Percentiles rank a stretch among this genome's conserved stretches.
These are phyloP conservation scores for Gonatopus flavifemur DNA, from an alignment of 1,140 invertebrate genomes.

Conservation along the genomic window DNA sequence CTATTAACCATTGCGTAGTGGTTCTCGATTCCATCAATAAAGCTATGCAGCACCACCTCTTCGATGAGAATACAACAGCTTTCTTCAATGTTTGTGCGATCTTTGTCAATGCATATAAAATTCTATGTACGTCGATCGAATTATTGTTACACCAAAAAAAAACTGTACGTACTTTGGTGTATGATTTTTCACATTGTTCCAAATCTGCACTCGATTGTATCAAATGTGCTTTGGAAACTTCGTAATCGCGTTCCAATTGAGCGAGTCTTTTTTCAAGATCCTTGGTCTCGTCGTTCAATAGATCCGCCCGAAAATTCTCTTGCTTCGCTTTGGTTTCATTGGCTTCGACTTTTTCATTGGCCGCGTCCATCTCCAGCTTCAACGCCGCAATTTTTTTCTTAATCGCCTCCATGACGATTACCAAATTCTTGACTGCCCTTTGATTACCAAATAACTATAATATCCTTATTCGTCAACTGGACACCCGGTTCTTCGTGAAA, in stretches of 20 bases:
- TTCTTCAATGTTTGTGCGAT: no score
- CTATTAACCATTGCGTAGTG: no score
- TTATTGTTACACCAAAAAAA: constrained; percentile 3
- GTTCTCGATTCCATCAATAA: no score
- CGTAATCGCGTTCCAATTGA: constrained; percentile 70
- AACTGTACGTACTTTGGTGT: constrained; percentile 51
- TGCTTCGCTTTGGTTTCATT: constrained; percentile 73
- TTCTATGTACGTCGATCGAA: not conserved
- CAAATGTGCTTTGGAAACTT: constrained; percentile 65
- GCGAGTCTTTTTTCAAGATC: constrained; percentile 71
- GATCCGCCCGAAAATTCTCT: constrained; percentile 68
- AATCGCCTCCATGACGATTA: constrained; percentile 75
- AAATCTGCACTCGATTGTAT: constrained; percentile 65
- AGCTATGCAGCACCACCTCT: no score
- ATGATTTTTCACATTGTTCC: constrained; percentile 71
- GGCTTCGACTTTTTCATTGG: constrained; percentile 74
- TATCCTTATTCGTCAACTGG: no score
- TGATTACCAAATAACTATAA: no score
- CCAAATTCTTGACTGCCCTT: constrained; percentile 8
- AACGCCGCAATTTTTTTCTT: constrained; percentile 85
- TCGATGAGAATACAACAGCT: no score
- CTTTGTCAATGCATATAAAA: no score
- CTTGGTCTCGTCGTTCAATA: constrained; percentile 71
- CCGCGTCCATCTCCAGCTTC: constrained; percentile 81
- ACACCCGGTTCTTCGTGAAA: no score